A percentile compares a stretch with the other conserved stretches of the same genome.
These are phyloP conservation scores for Willisornis vidua DNA, from an alignment of 2,113 vertebrate genomes.

Conservation along the genomic window DNA sequence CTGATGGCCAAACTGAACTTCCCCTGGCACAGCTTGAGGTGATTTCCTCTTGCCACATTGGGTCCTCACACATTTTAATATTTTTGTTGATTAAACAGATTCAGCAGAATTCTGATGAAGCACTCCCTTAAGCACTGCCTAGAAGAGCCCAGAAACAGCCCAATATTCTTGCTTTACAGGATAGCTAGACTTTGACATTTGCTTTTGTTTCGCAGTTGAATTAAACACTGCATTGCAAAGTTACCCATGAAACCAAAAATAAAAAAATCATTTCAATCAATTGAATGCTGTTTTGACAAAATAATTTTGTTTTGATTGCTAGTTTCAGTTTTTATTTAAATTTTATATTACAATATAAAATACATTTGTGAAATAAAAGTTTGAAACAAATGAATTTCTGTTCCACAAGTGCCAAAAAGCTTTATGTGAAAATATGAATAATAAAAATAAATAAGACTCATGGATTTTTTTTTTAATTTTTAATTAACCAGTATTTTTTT, in stretches of 20 bases:
- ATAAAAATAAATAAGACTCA: neutral
- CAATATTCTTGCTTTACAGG: neutral
- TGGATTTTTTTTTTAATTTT: neutral
- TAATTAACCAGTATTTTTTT: neutral
- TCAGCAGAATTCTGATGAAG: neutral
- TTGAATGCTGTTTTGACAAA: conserved; percentile 58
- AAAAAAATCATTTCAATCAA: conserved; percentile 38
- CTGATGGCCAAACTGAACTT: neutral
- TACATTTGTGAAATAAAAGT: conserved; percentile 39
- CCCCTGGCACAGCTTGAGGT: neutral
- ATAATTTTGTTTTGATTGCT: conserved; percentile 64
- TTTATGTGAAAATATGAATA: neutral
- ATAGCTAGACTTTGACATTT: neutral
- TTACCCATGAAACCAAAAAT: conserved; percentile 45
- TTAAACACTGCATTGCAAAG: conserved; percentile 12
- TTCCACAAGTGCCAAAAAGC: neutral
- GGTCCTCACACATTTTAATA: neutral
- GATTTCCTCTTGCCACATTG: neutral
- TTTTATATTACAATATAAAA: conserved; percentile 25
- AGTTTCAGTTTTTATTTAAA: conserved; percentile 42
- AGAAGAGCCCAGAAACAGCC: neutral
- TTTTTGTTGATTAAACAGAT: neutral
- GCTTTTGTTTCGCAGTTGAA: conserved; percentile 39
- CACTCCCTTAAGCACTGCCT: neutral
- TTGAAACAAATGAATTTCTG: conserved; percentile 33